Evolutionary conservation across 2,113 vertebrate genomes (phyloP).

Genomic region (Maccullochella peelii): DNA sequence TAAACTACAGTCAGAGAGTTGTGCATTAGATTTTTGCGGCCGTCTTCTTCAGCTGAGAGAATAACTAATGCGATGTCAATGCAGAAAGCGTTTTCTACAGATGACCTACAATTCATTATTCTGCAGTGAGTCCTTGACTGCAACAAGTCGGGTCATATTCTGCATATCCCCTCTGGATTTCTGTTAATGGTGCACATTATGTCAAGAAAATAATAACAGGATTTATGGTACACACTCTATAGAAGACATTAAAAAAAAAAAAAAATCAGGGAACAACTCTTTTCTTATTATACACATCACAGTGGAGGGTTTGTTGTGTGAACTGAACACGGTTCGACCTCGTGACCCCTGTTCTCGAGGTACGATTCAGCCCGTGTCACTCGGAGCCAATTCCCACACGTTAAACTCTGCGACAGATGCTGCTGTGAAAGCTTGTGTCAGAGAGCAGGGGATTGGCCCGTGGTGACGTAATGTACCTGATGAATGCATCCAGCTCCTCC

Average conservation of each 20-base stretch:
- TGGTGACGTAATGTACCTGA: conserved; percentile 82
- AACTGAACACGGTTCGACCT: conserved; percentile 12
- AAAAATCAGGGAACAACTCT: background rate
- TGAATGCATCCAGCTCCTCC: conserved; percentile 70
- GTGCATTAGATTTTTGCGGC: no score
- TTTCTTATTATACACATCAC: background rate
- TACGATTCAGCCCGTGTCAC: background rate
- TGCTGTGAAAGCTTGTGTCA: conserved; percentile 34
- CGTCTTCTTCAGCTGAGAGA: no score
- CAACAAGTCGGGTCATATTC: background rate
- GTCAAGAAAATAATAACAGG: no score
- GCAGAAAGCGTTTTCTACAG: no score
- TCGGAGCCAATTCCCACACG: conserved; percentile 46
- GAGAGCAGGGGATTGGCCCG: conserved; percentile 71
- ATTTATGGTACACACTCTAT: no score
- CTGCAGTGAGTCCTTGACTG: background rate
- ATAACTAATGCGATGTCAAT: no score
- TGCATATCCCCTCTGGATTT: background rate
- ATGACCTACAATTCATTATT: background rate
- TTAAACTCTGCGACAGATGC: conserved; percentile 23
- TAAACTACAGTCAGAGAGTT: no score
- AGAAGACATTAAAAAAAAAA: no score
- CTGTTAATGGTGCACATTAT: background rate
- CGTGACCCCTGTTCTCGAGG: conserved; percentile 9
- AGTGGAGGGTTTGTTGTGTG: background rate